Evolutionary conservation across 2,113 vertebrate genomes (phyloP).

Genomic region (Zingel zingel): DNA sequence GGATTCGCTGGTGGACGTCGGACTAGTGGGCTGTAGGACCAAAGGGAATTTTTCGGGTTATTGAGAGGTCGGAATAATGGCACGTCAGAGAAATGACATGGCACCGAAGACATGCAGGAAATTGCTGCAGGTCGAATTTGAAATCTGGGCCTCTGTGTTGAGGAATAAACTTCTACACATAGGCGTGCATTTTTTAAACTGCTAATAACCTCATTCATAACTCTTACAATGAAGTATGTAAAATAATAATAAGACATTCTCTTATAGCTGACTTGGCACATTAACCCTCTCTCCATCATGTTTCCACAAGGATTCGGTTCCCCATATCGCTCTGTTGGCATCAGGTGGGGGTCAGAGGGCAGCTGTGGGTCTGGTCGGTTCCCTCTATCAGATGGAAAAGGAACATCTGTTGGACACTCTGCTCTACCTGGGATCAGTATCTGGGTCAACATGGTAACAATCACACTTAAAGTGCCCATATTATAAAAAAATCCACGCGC

Average conservation of each 20-base stretch:
- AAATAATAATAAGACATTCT: not conserved
- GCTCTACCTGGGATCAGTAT: constrained; percentile 76
- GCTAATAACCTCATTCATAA: not conserved
- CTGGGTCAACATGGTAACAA: constrained; percentile 75
- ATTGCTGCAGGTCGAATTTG: too few species aligned
- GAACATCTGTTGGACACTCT: constrained; percentile 68
- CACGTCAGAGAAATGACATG: too few species aligned
- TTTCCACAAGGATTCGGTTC: constrained; percentile 47
- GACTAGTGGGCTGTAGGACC: too few species aligned
- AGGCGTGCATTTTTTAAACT: too few species aligned
- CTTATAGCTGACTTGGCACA: not conserved
- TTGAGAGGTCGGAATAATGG: too few species aligned
- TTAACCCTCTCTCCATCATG: not conserved
- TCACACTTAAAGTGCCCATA: not conserved
- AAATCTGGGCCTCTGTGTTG: too few species aligned
- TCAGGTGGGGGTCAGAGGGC: constrained; percentile 80
- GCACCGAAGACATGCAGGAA: too few species aligned
- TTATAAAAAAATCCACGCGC: too few species aligned
- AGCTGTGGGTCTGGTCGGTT: constrained; percentile 67
- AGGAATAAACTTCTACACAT: too few species aligned
- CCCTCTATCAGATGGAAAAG: constrained; percentile 64
- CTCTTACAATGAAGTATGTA: not conserved
- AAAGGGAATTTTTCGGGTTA: too few species aligned
- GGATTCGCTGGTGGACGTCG: too few species aligned
- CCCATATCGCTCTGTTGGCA: constrained; percentile 70